These are phyloP conservation scores for Tokudaia tokunoshimensis DNA, from an alignment of 2,797 vertebrate species.

Conservation along the genomic window DNA sequence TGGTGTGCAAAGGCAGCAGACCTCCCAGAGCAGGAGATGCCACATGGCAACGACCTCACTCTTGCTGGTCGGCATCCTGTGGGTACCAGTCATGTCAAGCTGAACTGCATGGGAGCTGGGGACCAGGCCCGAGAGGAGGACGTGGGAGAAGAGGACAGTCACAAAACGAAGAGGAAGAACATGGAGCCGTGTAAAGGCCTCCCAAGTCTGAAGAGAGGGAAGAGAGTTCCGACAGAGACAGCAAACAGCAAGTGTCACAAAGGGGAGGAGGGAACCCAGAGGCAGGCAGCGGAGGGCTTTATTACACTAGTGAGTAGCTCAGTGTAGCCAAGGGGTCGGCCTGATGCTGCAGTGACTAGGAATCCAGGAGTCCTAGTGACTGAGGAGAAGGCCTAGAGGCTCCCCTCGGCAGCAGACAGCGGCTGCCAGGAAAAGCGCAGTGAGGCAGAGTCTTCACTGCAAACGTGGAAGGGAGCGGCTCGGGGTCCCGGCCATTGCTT, in stretches of 20 bases:
- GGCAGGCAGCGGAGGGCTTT: neutral
- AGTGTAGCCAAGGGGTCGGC: neutral
- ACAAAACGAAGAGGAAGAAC: neutral
- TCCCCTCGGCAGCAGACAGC: neutral
- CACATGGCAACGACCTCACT: neutral
- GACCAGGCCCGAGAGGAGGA: neutral
- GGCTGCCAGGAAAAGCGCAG: neutral
- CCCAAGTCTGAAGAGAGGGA: neutral
- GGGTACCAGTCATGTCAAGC: neutral
- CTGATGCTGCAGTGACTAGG: neutral
- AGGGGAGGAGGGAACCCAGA: neutral
- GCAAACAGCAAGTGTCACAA: neutral
- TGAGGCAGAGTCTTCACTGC: neutral
- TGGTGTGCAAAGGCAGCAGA: neutral
- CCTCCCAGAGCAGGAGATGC: neutral
- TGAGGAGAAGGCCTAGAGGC: neutral
- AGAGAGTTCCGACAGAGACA: neutral
- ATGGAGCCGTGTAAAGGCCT: neutral
- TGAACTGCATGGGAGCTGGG: neutral
- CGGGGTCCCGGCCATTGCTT: constrained; percentile 24
- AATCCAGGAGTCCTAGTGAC: neutral
- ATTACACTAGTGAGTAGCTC: neutral
- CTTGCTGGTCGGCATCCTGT: neutral
- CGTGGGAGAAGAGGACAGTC: neutral
- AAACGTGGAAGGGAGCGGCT: neutral